Evolutionary conservation across 2,797 vertebrate species (phyloP).

Genomic region (Gymnocypris eckloni): DNA sequence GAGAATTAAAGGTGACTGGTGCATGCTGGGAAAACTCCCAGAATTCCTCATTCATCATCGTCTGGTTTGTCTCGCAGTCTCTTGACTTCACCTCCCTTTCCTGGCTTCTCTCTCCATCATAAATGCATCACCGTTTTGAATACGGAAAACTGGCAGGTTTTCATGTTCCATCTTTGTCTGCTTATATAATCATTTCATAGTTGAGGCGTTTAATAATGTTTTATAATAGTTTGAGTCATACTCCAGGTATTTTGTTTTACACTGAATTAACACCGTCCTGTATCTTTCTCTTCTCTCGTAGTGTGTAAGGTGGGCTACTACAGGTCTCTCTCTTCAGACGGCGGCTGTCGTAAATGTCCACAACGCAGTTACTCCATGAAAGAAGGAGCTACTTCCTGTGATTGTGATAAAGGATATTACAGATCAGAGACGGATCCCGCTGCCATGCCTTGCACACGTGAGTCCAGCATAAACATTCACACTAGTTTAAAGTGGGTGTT

Average conservation of each 20-base stretch:
- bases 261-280: not conserved
- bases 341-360: constrained; percentile 91
- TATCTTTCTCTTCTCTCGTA: constrained; percentile 65
- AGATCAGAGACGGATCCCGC: constrained; percentile 91
- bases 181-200: not conserved
- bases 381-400: constrained; percentile 93
- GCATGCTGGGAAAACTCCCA: constrained; percentile 51
- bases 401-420: constrained; percentile 93
- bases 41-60: constrained; percentile 45
- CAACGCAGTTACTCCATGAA: constrained; percentile 93
- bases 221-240: not conserved
- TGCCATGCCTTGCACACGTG: constrained; percentile 95
- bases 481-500: not conserved
- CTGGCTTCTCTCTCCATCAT: constrained; percentile 22
- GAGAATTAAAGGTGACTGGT: constrained; percentile 24
- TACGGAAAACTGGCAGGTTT: not conserved
- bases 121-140: not conserved
- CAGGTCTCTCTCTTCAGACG: constrained; percentile 90
- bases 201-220: not conserved
- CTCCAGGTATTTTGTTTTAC: not conserved
- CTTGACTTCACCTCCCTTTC: constrained; percentile 9
- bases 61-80: constrained; percentile 19
- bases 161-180: constrained; percentile 6
- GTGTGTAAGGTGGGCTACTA: constrained; percentile 97
- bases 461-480: constrained; percentile 69